Evolutionary conservation across 1,140 invertebrate genomes (phyloP).

Genomic region (Littorina saxatilis): DNA sequence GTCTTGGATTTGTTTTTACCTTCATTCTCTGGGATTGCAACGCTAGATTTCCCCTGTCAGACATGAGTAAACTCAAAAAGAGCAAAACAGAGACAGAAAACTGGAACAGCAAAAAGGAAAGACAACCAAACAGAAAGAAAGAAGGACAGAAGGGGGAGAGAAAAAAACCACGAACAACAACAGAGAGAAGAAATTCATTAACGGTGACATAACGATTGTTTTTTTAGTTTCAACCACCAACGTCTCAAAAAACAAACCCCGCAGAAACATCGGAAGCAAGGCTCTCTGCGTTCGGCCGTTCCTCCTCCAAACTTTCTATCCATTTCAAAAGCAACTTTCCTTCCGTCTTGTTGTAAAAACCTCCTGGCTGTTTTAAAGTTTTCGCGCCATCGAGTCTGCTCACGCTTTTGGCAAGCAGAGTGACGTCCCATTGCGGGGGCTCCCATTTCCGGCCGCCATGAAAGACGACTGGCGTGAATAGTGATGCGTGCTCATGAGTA

Average conservation of each 20-base stretch:
- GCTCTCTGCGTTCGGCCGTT: neutral
- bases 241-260: neutral
- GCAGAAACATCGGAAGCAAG: neutral
- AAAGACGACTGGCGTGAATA: neutral
- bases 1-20: too few species aligned
- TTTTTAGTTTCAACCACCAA: too few species aligned
- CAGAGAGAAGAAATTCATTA: too few species aligned
- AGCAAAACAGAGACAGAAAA: too few species aligned
- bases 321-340: neutral
- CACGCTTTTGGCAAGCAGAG: neutral
- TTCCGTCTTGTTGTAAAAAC: neutral
- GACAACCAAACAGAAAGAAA: too few species aligned
- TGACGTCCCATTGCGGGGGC: slow-evolving; percentile 2
- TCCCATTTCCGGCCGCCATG: slow-evolving; percentile 7
- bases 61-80: too few species aligned
- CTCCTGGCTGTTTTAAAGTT: neutral
- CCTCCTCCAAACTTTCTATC: neutral
- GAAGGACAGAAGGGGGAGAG: too few species aligned
- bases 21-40: too few species aligned
- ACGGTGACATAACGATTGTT: too few species aligned
- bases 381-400: neutral
- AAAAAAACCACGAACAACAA: too few species aligned
- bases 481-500: neutral
- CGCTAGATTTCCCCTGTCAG: too few species aligned
- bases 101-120: too few species aligned